A percentile compares a stretch with the other conserved stretches of the same genome.
phyloP scores from a whole-genome alignment of 2,113 vertebrate species.

The Malurus alboscapulatus region DNA sequence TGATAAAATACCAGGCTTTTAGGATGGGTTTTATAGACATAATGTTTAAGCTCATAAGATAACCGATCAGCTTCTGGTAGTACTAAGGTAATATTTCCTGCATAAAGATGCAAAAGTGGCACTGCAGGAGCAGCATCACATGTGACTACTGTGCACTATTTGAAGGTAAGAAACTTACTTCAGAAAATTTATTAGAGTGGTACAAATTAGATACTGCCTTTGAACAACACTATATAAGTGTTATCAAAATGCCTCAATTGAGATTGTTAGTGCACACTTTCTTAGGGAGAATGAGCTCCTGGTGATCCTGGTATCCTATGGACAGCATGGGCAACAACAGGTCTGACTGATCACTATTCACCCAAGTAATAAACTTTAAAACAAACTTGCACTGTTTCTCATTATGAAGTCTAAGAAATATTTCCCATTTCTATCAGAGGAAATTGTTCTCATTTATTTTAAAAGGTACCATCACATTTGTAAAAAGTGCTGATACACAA shows the following conservation, averaged over 20 bases:
- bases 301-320: neutral
- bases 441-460: neutral
- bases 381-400: neutral
- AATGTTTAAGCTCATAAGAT: neutral
- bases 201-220: neutral
- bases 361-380: neutral
- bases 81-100: neutral
- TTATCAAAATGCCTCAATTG: neutral
- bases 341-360: neutral
- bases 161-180: neutral
- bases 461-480: neutral
- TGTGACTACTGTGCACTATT: rapidly evolving
- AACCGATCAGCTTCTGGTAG: neutral
- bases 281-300: neutral
- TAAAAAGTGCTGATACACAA: neutral
- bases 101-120: neutral
- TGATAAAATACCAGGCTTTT: neutral
- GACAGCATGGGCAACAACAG: neutral
- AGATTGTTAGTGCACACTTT: rapidly evolving
- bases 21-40: neutral
- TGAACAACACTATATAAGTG: neutral
- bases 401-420: neutral
- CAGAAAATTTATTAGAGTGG: neutral
- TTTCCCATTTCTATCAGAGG: neutral
- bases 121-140: neutral